A percentile compares a stretch with the other conserved stretches of the same genome.
These are phyloP conservation scores for Megalopta genalis DNA, from an alignment of 1,140 invertebrate genomes.

Conservation along the genomic window DNA sequence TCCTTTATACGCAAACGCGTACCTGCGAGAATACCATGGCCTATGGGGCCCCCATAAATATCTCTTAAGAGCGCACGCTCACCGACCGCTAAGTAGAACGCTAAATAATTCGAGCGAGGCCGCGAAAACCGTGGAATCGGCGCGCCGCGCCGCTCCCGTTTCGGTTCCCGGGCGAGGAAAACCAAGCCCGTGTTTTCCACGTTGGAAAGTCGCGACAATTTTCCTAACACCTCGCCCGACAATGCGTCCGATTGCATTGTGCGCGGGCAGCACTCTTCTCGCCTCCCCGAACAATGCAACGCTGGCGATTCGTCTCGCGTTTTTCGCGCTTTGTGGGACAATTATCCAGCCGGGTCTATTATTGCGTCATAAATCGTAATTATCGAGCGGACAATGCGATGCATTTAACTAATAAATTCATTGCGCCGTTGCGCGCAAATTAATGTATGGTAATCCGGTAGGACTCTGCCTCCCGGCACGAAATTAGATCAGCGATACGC, in stretches of 20 bases:
- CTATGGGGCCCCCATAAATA: conserved; percentile 29
- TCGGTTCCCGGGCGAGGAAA: neutral
- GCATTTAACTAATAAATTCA: conserved; percentile 67
- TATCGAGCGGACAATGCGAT: conserved; percentile 53
- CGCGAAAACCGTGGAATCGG: conserved; percentile 9
- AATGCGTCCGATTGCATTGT: too few species aligned
- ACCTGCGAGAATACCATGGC: conserved; percentile 14
- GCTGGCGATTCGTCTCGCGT: neutral
- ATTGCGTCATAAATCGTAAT: conserved; percentile 64
- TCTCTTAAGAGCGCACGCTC: conserved; percentile 6
- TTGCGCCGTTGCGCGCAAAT: conserved; percentile 55
- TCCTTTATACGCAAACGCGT: conserved; percentile 19
- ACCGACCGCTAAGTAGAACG: conserved; percentile 32
- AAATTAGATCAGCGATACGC: conserved; percentile 55
- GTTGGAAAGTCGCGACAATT: too few species aligned
- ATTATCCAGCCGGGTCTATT: conserved; percentile 57
- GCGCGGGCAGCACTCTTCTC: too few species aligned
- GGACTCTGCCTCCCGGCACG: conserved; percentile 47
- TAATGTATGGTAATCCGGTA: conserved; percentile 64
- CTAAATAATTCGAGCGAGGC: conserved; percentile 21
- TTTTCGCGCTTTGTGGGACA: conserved; percentile 23
- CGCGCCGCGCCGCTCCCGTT: too few species aligned
- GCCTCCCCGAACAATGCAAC: neutral
- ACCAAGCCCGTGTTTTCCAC: neutral
- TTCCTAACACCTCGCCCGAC: too few species aligned